Conservation (phyloP, 2,113 vertebrate genomes). For the Rafetus swinhoei region DNA sequence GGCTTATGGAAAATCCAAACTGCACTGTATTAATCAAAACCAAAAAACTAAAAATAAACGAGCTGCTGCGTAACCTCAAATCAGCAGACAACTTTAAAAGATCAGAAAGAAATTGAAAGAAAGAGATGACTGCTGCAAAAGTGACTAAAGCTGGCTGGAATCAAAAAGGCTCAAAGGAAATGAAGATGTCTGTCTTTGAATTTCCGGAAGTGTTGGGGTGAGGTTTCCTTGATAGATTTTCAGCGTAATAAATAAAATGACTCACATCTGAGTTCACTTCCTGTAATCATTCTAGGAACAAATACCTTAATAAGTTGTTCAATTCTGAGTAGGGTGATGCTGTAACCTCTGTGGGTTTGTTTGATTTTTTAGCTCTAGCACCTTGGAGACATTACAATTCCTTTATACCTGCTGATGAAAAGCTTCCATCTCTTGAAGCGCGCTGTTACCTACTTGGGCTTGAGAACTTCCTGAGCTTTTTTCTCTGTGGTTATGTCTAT, state of each 20-base stretch:
- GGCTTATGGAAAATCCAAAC: slow-evolving; percentile 7
- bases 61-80: neutral
- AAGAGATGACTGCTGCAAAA: neutral
- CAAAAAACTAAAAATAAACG: neutral
- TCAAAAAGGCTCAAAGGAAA: neutral
- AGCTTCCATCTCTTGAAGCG: neutral
- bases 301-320: neutral
- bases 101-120: neutral
- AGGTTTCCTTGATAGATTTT: neutral
- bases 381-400: neutral
- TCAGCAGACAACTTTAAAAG: neutral
- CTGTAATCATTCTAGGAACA: neutral
- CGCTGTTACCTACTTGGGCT: neutral
- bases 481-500: neutral
- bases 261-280: neutral
- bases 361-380: neutral
- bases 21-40: neutral
- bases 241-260: neutral
- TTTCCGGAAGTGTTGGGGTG: neutral
- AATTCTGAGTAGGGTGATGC: neutral
- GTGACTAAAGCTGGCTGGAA: neutral
- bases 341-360: neutral
- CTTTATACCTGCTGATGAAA: neutral
- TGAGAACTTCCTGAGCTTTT: neutral
- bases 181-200: neutral